Conservation (phyloP, 2,888 invertebrate species). For the Bedellia somnulentella region DNA sequence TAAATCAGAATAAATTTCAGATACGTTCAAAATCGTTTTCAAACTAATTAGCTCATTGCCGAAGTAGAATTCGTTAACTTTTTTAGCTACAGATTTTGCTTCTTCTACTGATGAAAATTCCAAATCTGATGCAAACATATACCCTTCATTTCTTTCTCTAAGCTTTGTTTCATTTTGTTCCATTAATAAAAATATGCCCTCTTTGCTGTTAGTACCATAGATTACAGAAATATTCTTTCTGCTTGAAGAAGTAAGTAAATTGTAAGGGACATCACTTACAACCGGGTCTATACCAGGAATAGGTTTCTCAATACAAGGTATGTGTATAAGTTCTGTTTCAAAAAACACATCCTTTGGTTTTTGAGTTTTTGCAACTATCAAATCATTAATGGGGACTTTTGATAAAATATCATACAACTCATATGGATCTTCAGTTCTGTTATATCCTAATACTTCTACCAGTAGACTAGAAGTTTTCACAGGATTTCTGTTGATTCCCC, state of each 20-base stretch:
- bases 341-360: constrained; percentile 32
- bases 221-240: constrained; percentile 22
- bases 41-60: constrained; percentile 37
- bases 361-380: constrained; percentile 20
- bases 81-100: constrained; percentile 20
- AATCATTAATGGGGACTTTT: constrained; percentile 20
- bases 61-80: constrained; percentile 40
- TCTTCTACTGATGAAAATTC: constrained; percentile 25
- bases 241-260: constrained; percentile 22
- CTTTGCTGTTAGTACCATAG: constrained; percentile 32
- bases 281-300: constrained; percentile 29
- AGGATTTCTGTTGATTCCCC: constrained; percentile 38
- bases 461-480: constrained; percentile 30
- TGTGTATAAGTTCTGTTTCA: constrained; percentile 33
- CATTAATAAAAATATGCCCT: constrained; percentile 26
- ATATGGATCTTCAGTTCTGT: constrained; percentile 27
- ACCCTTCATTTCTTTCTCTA: constrained; percentile 24
- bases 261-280: constrained; percentile 34
- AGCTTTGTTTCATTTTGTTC: constrained; percentile 16
- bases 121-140: constrained; percentile 40
- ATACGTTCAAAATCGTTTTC: constrained; percentile 26
- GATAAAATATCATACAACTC: constrained; percentile 33
- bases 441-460: constrained; percentile 27
- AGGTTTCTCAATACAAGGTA: constrained; percentile 37
- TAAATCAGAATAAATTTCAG: constrained; percentile 33